A percentile compares a stretch with the other conserved stretches of the same genome.
Evolutionary conservation across 2,113 vertebrate species (phyloP).

Genomic region (Corythoichthys intestinalis): DNA sequence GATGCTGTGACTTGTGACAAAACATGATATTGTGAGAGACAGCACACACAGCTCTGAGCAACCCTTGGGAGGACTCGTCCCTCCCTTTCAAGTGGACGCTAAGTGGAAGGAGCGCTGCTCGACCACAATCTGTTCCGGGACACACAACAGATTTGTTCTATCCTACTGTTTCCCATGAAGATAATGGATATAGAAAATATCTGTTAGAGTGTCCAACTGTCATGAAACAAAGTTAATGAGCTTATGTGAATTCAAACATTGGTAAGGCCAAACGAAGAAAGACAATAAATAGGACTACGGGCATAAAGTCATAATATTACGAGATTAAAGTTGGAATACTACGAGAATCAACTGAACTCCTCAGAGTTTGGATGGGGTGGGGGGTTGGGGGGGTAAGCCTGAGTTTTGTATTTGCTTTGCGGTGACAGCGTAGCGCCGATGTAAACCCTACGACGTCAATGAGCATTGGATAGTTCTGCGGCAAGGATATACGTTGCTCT

Average conservation of each 20-base stretch:
- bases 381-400: no score
- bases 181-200: neutral
- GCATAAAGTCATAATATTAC: no score
- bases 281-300: no score
- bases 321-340: no score
- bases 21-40: conserved; percentile 58
- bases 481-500: no score
- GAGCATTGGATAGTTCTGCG: no score
- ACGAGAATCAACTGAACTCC: no score
- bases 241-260: neutral
- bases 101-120: conserved; percentile 3
- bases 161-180: neutral
- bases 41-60: conserved; percentile 39
- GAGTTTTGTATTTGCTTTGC: no score
- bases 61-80: conserved; percentile 39
- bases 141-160: neutral
- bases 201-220: neutral
- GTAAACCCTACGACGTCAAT: no score
- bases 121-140: neutral
- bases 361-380: no score
- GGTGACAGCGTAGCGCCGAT: no score
- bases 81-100: conserved; percentile 36
- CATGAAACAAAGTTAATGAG: neutral
- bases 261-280: neutral
- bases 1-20: conserved; percentile 54